These are phyloP conservation scores for Drosophila tani DNA, from an alignment of 1,140 invertebrate species.

Conservation along the genomic window DNA sequence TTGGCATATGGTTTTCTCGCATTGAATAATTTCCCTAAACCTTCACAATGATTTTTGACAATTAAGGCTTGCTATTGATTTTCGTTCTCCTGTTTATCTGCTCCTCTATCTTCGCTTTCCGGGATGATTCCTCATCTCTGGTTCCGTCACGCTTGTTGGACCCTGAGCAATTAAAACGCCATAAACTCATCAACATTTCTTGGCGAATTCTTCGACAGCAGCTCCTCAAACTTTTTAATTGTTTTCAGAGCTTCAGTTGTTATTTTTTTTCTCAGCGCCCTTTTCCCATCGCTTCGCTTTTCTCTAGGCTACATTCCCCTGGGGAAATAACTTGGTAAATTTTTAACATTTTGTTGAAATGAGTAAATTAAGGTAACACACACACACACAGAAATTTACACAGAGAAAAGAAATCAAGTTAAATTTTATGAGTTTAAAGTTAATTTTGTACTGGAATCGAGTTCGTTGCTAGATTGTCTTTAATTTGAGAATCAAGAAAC, in stretches of 20 bases:
- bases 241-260: constrained; percentile 49
- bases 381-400: constrained; percentile 14
- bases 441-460: background rate
- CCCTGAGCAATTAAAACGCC: constrained; percentile 67
- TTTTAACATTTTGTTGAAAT: constrained; percentile 73
- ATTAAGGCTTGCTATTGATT: background rate
- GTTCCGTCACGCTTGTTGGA: background rate
- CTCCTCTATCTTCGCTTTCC: background rate
- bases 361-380: constrained; percentile 68
- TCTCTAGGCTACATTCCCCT: constrained; percentile 35
- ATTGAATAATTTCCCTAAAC: no score
- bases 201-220: constrained; percentile 55
- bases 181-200: constrained; percentile 71
- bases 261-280: constrained; percentile 12
- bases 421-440: background rate
- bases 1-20: no score
- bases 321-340: constrained; percentile 74
- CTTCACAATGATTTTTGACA: no score
- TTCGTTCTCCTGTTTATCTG: background rate
- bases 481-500: background rate
- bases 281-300: constrained; percentile 4
- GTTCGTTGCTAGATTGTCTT: background rate
- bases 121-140: background rate
- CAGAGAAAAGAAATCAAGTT: background rate
- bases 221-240: constrained; percentile 72